Base-by-base conservation (phyloP, 1,140 invertebrate species). In the Trichomalopsis sarcophagae region DNA sequence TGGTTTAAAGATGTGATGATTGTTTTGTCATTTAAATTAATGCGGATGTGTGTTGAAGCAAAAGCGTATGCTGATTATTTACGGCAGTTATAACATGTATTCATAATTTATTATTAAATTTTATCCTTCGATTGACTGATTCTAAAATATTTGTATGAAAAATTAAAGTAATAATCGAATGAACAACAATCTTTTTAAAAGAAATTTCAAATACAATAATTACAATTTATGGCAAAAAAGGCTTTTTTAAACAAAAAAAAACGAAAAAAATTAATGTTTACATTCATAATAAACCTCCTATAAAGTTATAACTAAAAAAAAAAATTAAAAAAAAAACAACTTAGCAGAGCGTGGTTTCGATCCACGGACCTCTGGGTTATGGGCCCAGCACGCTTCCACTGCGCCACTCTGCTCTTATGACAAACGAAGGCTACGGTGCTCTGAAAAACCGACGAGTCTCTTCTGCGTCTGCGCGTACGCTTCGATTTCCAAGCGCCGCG, bases 381-480 rank as follows among this genome's bases (percentile, higher is more conserved):
- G 97, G 97, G 97, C 97, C 97, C 97, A 98, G 97, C 97, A 97
- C 97, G 97, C 96, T 98, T 97, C 97, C 97, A 97, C 97, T 98
- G 97, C 97, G 97, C 97, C 97, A 98, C 97, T 97, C 97, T 98
- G 97, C 96, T 85, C 27, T 73, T 33, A n/a, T 81, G 96, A 96
- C 97, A 97, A 97, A 97, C 96, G 96, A 96, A 96, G 96, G 96
- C 14, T 86, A 47, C 10, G n/a, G 27, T n/a, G 21, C 36, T 23
- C 23, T 74, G 4, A 82, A 44, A 55, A 74, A 47, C 1, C 3
- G 7, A 27, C 3, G 23, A 36, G 17, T 30, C 1, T 6, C n/a
- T 74, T 30, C 69, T 75, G 71, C 84, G 84, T 9, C 84, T 55
- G 84, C 84, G 84, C 78, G 27, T 62, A 50, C 44, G 40, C 50